Evolutionary conservation across 2,113 vertebrate genomes (phyloP).

Genomic region (Chaenogobius annularis): DNA sequence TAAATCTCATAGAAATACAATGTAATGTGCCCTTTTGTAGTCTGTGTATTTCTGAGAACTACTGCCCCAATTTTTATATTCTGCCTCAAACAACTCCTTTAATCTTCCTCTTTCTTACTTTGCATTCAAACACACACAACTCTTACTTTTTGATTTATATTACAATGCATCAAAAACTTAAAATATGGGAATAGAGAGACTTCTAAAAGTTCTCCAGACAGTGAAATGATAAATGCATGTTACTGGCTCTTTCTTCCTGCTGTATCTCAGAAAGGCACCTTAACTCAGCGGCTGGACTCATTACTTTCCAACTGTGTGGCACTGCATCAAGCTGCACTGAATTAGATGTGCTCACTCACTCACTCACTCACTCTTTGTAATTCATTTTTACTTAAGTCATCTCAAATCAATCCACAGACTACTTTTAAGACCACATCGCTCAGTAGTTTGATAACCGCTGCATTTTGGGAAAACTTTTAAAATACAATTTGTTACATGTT

Average conservation of each 20-base stretch:
- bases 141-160: slow-evolving; percentile 43
- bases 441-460: slow-evolving; percentile 5
- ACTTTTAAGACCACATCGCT: not conserved
- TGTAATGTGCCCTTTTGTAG: slow-evolving; percentile 16
- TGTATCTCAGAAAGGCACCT: slow-evolving; percentile 31
- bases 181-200: slow-evolving; percentile 29
- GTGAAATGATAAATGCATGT: slow-evolving; percentile 37
- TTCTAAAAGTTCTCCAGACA: slow-evolving; percentile 32
- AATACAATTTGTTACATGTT: not conserved
- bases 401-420: slow-evolving; percentile 14
- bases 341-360: slow-evolving; percentile 19
- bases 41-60: slow-evolving; percentile 30
- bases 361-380: slow-evolving; percentile 5
- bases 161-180: slow-evolving; percentile 32
- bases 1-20: slow-evolving; percentile 40
- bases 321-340: slow-evolving; percentile 26
- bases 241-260: slow-evolving; percentile 26
- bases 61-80: slow-evolving; percentile 11
- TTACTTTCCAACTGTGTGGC: slow-evolving; percentile 29
- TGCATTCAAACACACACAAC: not conserved
- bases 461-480: not conserved
- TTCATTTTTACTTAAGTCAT: slow-evolving; percentile 28
- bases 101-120: not conserved
- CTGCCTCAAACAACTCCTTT: slow-evolving; percentile 19
- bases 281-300: slow-evolving; percentile 25